Percentiles rank a stretch among this genome's conserved stretches.
Conservation (phyloP, 2,888 invertebrate genomes). For the Eristalis intricaria region DNA sequence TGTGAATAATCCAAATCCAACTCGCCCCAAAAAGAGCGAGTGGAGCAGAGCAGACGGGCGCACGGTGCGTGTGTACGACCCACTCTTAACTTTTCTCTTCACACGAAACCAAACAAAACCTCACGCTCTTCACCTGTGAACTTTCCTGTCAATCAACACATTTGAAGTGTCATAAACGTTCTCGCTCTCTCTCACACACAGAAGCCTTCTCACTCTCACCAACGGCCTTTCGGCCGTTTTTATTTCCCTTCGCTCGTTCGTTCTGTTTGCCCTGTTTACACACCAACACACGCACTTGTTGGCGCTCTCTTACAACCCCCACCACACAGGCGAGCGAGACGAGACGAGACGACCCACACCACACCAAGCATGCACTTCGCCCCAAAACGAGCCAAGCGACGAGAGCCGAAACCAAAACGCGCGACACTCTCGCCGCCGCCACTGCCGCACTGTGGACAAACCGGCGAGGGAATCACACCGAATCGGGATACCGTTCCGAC, state of each 20-base stretch:
- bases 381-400: constrained; percentile 1
- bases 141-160: constrained; percentile 49
- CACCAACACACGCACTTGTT: constrained; percentile 64
- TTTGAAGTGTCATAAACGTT: constrained; percentile 39
- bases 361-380: constrained; percentile 29
- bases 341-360: too few species aligned
- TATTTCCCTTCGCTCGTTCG: constrained; percentile 2
- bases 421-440: neutral
- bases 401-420: neutral
- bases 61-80: constrained; percentile 28
- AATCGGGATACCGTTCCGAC: constrained; percentile 49
- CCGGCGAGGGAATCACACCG: constrained; percentile 46
- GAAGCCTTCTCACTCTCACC: neutral
- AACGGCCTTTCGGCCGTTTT: constrained; percentile 4
- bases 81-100: constrained; percentile 33
- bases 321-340: neutral
- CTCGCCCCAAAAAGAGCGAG: neutral
- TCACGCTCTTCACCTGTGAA: constrained; percentile 32
- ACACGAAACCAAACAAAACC: constrained; percentile 10
- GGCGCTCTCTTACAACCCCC: constrained; percentile 54
- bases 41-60: neutral
- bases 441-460: constrained; percentile 11
- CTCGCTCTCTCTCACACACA: neutral
- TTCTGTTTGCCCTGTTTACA: constrained; percentile 49
- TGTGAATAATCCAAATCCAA: constrained; percentile 27